These are phyloP conservation scores for Promerops cafer DNA, from an alignment of 2,113 vertebrate species.

Conservation along the genomic window DNA sequence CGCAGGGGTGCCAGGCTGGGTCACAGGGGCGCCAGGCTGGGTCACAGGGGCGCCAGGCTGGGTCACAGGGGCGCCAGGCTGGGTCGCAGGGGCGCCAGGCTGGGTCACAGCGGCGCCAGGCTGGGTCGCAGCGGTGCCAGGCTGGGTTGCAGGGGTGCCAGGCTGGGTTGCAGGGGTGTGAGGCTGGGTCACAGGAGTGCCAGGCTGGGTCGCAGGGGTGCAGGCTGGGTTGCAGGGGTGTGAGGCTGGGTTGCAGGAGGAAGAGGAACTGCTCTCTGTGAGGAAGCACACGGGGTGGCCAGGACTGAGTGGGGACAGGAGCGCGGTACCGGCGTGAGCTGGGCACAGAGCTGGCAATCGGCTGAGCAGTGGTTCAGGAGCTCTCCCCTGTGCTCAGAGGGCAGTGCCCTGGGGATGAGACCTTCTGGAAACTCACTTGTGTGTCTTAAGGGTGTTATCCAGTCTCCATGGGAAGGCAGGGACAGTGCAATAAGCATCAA, in stretches of 20 bases:
- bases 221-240: too few relatives aligned
- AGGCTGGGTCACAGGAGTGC: too few relatives aligned
- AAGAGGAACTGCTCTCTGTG: background rate
- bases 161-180: too few relatives aligned
- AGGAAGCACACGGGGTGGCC: background rate
- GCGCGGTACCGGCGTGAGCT: accelerated
- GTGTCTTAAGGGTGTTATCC: background rate
- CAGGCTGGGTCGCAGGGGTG: too few relatives aligned
- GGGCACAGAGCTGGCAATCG: accelerated
- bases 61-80: too few relatives aligned
- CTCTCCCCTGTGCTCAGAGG: background rate
- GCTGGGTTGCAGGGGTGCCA: background rate
- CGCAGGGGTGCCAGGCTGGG: too few relatives aligned
- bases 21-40: too few relatives aligned
- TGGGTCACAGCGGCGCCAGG: too few relatives aligned
- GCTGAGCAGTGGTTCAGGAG: background rate
- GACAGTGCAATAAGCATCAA: background rate
- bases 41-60: too few relatives aligned
- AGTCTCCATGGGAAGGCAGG: background rate
- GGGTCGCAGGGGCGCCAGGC: too few relatives aligned
- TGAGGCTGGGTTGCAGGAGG: background rate
- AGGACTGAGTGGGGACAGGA: background rate
- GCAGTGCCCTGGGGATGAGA: background rate
- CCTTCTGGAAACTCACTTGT: background rate
- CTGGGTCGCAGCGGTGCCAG: too few relatives aligned